Percentiles rank a stretch among this genome's conserved stretches.
These are phyloP conservation scores for Drosophila sturtevanti DNA, from an alignment of 1,140 invertebrate genomes.

Conservation along the genomic window DNA sequence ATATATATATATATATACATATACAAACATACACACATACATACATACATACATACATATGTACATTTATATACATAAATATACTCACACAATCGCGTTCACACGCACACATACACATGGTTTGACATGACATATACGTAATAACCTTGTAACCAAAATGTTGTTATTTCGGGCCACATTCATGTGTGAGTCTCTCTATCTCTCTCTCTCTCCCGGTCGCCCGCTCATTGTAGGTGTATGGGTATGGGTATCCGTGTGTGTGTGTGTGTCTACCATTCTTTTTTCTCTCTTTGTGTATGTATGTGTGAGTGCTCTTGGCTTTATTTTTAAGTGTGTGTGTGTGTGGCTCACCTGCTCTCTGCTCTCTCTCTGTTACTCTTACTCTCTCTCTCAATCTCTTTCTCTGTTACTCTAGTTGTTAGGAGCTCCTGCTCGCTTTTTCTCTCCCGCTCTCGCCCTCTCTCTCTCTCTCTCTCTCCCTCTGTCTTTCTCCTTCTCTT, in stretches of 20 bases:
- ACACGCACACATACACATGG: constrained; percentile 23
- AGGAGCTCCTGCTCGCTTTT: background rate
- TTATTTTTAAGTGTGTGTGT: constrained; percentile 70
- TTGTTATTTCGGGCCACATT: constrained; percentile 74
- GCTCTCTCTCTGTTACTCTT: background rate
- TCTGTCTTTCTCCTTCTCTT: constrained; percentile 3
- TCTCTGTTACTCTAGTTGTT: background rate
- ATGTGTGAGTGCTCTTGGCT: constrained; percentile 61
- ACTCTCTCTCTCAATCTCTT: background rate
- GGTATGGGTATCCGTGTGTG: no score
- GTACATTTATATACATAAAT: constrained; percentile 33
- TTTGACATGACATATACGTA: constrained; percentile 71
- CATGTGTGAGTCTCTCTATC: constrained; percentile 1
- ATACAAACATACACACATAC: constrained; percentile 29
- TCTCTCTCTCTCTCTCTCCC: constrained; percentile 19
- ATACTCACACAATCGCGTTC: constrained; percentile 29
- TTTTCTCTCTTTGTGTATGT: constrained; percentile 29
- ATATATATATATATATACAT: constrained; percentile 28
- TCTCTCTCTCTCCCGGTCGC: background rate
- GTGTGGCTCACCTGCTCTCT: constrained; percentile 61
- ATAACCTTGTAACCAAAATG: constrained; percentile 80
- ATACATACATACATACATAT: constrained; percentile 31
- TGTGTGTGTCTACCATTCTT: constrained; percentile 42
- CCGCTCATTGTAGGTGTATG: constrained; percentile 20
- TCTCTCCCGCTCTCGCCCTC: constrained; percentile 20